Conservation (phyloP, 1,140 invertebrate genomes). For the Brachionus calyciflorus region DNA sequence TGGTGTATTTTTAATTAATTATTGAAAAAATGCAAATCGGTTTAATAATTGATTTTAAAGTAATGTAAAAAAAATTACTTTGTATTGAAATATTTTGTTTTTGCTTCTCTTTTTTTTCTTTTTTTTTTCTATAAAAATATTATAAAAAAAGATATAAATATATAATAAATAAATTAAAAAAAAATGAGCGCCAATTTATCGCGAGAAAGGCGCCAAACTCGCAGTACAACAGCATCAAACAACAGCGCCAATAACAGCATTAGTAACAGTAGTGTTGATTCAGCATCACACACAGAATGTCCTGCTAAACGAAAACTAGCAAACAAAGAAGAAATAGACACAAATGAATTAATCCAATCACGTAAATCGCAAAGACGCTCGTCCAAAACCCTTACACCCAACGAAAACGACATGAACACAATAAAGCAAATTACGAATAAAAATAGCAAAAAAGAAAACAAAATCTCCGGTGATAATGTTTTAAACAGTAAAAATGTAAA, state of each 20-base stretch:
- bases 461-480: constrained; percentile 10
- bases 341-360: neutral
- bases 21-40: constrained; percentile 33
- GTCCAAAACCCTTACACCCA: neutral
- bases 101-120: neutral
- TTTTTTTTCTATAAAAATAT: neutral
- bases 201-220: constrained; percentile 37
- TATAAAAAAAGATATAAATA: neutral
- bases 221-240: constrained; percentile 14
- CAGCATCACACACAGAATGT: neutral
- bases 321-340: neutral
- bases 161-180: neutral
- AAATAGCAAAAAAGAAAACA: neutral
- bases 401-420: constrained; percentile 6
- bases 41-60: constrained; percentile 41
- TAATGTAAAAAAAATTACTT: neutral
- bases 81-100: neutral
- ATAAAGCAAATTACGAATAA: neutral
- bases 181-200: constrained; percentile 20
- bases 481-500: neutral
- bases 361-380: neutral
- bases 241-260: neutral
- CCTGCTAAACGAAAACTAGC: neutral
- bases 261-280: neutral
- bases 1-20: too few relatives aligned